Base-by-base conservation (phyloP, 2,888 invertebrate species). In the Sinohyriopsis cumingii region DNA sequence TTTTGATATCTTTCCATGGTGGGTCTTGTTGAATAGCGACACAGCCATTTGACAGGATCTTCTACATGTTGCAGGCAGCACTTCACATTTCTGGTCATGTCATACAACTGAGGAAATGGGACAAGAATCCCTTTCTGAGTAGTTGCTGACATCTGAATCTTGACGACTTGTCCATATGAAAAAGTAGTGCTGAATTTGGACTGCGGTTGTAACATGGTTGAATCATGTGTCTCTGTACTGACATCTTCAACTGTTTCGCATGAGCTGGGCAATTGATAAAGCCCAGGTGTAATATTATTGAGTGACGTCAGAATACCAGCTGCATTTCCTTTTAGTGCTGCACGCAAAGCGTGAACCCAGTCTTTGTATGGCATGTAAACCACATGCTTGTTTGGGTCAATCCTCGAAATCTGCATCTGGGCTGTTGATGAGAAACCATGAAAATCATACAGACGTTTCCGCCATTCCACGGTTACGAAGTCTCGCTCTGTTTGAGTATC, bases 1-100 rank as follows among this genome's bases (percentile, higher is more conserved):
- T 56, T 60, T 1, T 61, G 25, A 59, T 79, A 80, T 18, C 24
- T 53, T 15, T 68, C 61, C 20, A 68, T 68, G 20, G 81, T 75
- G 18, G 72, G 64, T 15, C 55, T 65, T 20, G 77, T 77, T n/a
- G 79, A 71, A 67, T 78, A 79, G 20, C 64, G 67, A 22, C 69
- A 66, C 12, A 84, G 67, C 25, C 71, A 63, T 59, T 69, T 68
- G 33, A 80, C 75, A 53, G 80, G 77, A 55, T 79, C 73, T 24
- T 69, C 62, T 25, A 69, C 68, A 64, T 80, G 80, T 53, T 65
- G 64, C 19, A 73, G 67, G 63, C 80, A 80, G 25, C 69, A 65
- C 25, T 72, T 68, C 6, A 75, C 63, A 62, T 77, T 77, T 33
- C 69, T 62, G 3, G 75, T 72, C 59, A 77, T 60, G 15, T 76